Conservation (phyloP, 2,888 invertebrate genomes). For the Ochlodes sylvanus region DNA sequence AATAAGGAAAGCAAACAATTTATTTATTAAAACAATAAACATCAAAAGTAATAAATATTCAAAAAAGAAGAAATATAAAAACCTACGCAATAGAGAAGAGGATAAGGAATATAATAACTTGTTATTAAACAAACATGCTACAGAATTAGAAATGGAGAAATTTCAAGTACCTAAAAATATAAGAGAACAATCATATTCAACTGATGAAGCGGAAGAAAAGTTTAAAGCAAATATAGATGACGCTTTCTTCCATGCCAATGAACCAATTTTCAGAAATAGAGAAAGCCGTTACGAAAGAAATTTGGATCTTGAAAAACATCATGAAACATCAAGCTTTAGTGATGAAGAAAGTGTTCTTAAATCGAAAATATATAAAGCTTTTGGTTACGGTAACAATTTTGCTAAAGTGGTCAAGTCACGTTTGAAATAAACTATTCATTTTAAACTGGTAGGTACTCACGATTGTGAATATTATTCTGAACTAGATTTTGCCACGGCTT, state of each 20-base stretch:
- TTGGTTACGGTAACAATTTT: constrained; percentile 15
- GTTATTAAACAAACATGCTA: neutral
- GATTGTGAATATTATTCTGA: too few species aligned
- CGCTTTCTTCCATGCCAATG: constrained; percentile 22
- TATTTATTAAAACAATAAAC: too few species aligned
- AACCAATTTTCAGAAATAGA: neutral
- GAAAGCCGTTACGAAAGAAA: neutral
- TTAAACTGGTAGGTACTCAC: too few species aligned
- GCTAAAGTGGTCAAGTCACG: neutral
- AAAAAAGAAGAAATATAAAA: too few species aligned
- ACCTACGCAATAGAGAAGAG: too few species aligned
- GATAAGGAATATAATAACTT: too few species aligned
- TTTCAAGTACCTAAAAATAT: neutral
- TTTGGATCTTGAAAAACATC: neutral
- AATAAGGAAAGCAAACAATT: too few species aligned
- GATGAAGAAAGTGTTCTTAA: constrained; percentile 29
- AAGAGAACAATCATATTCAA: neutral
- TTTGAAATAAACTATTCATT: too few species aligned
- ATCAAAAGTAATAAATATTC: too few species aligned
- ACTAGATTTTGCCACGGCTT: too few species aligned
- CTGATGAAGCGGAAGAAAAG: constrained; percentile 9
- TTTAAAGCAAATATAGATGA: constrained; percentile 20
- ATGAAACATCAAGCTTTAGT: constrained; percentile 7
- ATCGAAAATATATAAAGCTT: constrained; percentile 31
- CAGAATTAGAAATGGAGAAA: neutral